Evolutionary conservation across 1,140 invertebrate genomes (phyloP), one percentile per base, ranked within the genome.

Genomic region (Lethrus apterus): DNA sequence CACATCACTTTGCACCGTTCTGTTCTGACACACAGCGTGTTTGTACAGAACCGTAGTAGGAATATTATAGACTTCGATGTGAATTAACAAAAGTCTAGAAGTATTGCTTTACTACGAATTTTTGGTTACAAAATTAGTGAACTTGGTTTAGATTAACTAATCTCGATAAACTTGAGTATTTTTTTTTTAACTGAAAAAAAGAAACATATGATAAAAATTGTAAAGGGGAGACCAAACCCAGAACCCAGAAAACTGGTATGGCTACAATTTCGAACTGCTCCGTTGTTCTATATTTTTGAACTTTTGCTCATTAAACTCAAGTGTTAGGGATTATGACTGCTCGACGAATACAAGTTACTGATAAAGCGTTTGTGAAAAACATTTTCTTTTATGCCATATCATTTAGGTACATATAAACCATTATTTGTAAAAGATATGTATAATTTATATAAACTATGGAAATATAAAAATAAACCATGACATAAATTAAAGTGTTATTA

Each of bases 11-110:
- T 38, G 24, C 35, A 13, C 35, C 35, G 24, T 38, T 21, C 35
- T 38, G 35, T 38, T 18, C 35, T 38, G 35, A 38, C 35, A 38
- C 35, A 38, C 20, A 38, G 13, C 35, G 35, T 38, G 19, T 38
- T 38, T 21, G 19, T 38, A 21, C 35, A 38, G 35, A 21, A 13
- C 35, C 35, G 35, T 38, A 38, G 24, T 21, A 21, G 19, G 3
- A 23, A 38, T 23, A 38, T 38, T 8, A 21, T 11, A 11, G 13
- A 9, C 24, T 26, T 26, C 5, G 24, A n/a, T 26, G n/a, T 26
- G 24, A 7, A 26, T 26, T 7, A 7, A n/a, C n/a, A 26, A 7
- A 26, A 11, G 35, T 38, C n/a, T n/a, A n/a, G n/a, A 38, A 38
- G 24, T 38, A 38, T 21, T 23, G 35, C 17, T 38, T 11, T 15